Percentiles rank a stretch among this genome's conserved stretches.
These are phyloP conservation scores for Simalia tracyae DNA, from an alignment of 2,797 vertebrate genomes.

Conservation along the genomic window DNA sequence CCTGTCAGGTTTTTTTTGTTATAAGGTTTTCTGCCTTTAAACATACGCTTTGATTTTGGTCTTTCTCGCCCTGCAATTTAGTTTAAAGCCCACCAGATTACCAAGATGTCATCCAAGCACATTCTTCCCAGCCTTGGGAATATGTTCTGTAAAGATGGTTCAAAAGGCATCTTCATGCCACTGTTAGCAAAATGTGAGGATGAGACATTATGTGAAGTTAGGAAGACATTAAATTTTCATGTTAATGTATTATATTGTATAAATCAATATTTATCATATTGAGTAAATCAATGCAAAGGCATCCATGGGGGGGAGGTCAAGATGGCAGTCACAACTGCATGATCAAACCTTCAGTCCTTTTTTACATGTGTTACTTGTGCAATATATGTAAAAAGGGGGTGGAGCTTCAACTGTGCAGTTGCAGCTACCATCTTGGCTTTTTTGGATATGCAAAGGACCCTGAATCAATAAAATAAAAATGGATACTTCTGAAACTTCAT, in stretches of 20 bases:
- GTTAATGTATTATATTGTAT: slow-evolving; percentile 6
- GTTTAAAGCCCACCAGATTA: background rate
- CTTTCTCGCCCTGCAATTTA: background rate
- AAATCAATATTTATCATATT: background rate
- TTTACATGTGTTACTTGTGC: no score
- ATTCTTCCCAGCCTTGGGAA: background rate
- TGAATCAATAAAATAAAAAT: no score
- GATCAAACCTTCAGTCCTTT: background rate
- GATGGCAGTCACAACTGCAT: background rate
- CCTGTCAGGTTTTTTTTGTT: background rate
- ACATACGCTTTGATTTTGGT: background rate
- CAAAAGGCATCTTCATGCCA: background rate
- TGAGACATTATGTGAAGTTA: background rate
- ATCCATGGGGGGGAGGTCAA: background rate
- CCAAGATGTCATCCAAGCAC: background rate
- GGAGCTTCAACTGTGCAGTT: no score
- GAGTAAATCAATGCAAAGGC: background rate
- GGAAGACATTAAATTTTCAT: background rate
- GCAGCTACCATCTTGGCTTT: no score
- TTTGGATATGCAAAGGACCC: no score
- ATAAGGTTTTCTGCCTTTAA: background rate
- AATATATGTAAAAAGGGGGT: no score
- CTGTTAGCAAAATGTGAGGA: background rate
- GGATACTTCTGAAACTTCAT: no score
- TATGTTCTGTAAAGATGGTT: background rate